Base-by-base conservation (phyloP, 2,888 invertebrate species). In the Amblyjoppa proteus region DNA sequence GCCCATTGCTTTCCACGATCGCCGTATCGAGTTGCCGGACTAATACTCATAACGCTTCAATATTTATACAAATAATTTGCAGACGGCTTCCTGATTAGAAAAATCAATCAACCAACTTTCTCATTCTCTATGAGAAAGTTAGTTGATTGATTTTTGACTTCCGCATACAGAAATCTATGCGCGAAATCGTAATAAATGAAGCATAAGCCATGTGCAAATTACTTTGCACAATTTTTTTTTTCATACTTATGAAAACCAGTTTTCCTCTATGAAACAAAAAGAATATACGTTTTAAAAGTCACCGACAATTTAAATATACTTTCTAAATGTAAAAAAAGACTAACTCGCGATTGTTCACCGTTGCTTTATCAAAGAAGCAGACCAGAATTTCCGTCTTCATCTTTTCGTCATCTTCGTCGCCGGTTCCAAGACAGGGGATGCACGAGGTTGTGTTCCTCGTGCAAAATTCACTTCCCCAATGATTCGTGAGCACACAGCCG, bases 391-490 rank as follows among this genome's bases (percentile, higher is more conserved):
- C n/a, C 5, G 13, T 74, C 58, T 49, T 85, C 25, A 78, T 69
- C 58, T 49, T 49, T 41, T 71, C 49, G 20, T 34, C 13, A 25
- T 61, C 49, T n/a, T 45, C 64, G 56, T 31, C 49, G 6, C 1
- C 41, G 45, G 4, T 3, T 45, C n/a, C 28, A 56, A 45, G 74
- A 7, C 25, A 53, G 45, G 49, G 11, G 64, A 53, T 45, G 64
- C 53, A n/a, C 20, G 20, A 81, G 31, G 51, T 51, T 45, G 53
- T 49, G 79, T 70, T 58, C 16, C 45, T 45, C 70, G 20, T 64
- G 79, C 58, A 51, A 51, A 41, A 45, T 79, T 49, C 66, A 76
- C 53, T 76, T 76, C 66, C 76, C 51, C 66, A 68, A 68, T 76
- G 51, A 51, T 51, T 20, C 38, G 53, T 25, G 38, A 66, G 66